Evolutionary conservation across 2,113 vertebrate genomes (phyloP), one percentile per base, ranked within the genome.

Genomic region (Festucalex cinctus): DNA sequence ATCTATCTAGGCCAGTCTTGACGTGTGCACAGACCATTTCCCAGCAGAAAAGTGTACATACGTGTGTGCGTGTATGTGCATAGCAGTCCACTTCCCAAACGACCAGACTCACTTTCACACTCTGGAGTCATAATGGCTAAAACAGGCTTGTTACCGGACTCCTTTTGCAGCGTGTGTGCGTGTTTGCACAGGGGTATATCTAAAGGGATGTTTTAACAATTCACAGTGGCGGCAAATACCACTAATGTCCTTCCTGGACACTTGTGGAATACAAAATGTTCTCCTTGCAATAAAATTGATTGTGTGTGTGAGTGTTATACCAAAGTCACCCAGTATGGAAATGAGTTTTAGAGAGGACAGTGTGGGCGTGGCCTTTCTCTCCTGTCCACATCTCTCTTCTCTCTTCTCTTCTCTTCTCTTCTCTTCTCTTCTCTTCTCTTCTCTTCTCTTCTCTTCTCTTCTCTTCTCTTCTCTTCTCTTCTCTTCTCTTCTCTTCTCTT

Each of bases 1-100:
- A 70, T 85, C 80, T 90, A 86, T 90, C 80, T 88, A 87, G 88
- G 86, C 80, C 86, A 88, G 74, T 85, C 84, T 80, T 80, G 83
- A 88, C 85, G 65, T 71, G 78, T 76, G 82, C 76, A 78, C 19
- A 63, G 86, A 86, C 84, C 82, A 76, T 80, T 66, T 88, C 86
- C 84, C 85, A 20, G 74, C 70, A 87, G 86, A 84, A 73, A 51
- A 66, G 39, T 81, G 41, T 72, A 9, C 75, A 57, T 77, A 67
- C 73, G 66, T 78, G 78, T 67, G 73, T 48, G 46, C 8, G 46
- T 48, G 66, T 51, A 24, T 63, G 82, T 67, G 74, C 66, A 36
- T 77, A 79, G 61, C 73, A 83, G 88, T 86, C 84, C 84, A 86
- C 86, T 80, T 88, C 86, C 86, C 84, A 79, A 78, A 82, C 86